Evolutionary conservation across 2,113 vertebrate genomes (phyloP), one percentile per base, ranked within the genome.

Genomic region (Chloropsis hardwickii): DNA sequence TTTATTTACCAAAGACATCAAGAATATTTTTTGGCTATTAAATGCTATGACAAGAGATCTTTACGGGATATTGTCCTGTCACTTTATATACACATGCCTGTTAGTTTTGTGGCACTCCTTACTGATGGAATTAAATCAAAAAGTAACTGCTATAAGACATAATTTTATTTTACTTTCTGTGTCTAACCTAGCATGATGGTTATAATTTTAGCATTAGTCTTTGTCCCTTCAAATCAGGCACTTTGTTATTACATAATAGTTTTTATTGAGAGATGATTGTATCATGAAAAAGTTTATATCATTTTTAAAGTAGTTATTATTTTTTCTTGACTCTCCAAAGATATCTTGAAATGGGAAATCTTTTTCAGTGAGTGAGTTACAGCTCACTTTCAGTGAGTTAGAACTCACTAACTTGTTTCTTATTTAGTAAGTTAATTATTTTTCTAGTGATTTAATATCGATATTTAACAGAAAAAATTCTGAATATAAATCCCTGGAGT

Each of bases 1-100:
- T 95, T 96, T 96, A 97, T 96, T 96, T 95, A 84, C 78, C 70
- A 76, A 83, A 95, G 88, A 80, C 79, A 95, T 86, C 37, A 28
- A 74, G 76, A 84, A 82, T 96, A 90, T 94, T 96, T 96, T 92
- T 93, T 5, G 0, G 81, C 78, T 92, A 94, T 94, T 95, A 96
- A 95, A 88, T 88, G 58, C 69, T 50, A 74, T 48, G 53, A 87
- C 65, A 86, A 85, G 85, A 95, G 69, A 54, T 77, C 70, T 85
- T 90, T 37, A 37, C 66, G 74, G 69, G 51, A 65, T 51, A 81
- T 77, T 94, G 93, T 56, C 64, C 18, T 73, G 65, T 81, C 70
- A 80, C 71, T 87, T 94, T 81, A 47, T 37, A n/a, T 70, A 42
- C 53, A 31, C 12, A 5, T 84, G 50, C 53, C 74, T 1, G 0